Evolutionary conservation across 2,888 invertebrate species (phyloP).

Genomic region (Spisula solida): DNA sequence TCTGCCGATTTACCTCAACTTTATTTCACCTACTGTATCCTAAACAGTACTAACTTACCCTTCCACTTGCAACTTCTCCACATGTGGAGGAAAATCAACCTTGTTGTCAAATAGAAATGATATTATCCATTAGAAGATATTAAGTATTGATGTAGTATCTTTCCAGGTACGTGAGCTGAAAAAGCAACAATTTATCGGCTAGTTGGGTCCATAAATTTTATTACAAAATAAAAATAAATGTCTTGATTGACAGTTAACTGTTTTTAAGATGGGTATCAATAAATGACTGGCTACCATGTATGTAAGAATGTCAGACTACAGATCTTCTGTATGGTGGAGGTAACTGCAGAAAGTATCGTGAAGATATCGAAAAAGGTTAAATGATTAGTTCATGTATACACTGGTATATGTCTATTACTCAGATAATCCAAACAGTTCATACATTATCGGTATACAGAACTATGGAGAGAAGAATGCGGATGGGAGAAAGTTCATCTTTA

Average conservation of each 20-base stretch:
- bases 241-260: not conserved
- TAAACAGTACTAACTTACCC: too few species aligned
- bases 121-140: too few species aligned
- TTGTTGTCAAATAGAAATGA: too few species aligned
- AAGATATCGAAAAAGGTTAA: not conserved
- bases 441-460: not conserved
- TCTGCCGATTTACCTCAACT: too few species aligned
- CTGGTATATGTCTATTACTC: not conserved
- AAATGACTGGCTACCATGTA: not conserved
- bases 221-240: not conserved
- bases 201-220: not conserved
- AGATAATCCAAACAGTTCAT: not conserved
- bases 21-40: too few species aligned
- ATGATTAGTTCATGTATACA: not conserved
- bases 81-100: too few species aligned
- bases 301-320: not conserved
- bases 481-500: constrained; percentile 41
- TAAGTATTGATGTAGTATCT: too few species aligned
- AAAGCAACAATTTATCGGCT: not conserved
- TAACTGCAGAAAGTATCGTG: not conserved
- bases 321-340: not conserved
- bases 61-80: too few species aligned
- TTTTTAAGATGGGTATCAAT: not conserved
- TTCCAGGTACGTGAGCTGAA: not conserved
- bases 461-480: constrained; percentile 23